A percentile compares a stretch with the other conserved stretches of the same genome.
These are phyloP conservation scores for Nezara viridula DNA, from an alignment of 2,888 invertebrate genomes.

Conservation along the genomic window DNA sequence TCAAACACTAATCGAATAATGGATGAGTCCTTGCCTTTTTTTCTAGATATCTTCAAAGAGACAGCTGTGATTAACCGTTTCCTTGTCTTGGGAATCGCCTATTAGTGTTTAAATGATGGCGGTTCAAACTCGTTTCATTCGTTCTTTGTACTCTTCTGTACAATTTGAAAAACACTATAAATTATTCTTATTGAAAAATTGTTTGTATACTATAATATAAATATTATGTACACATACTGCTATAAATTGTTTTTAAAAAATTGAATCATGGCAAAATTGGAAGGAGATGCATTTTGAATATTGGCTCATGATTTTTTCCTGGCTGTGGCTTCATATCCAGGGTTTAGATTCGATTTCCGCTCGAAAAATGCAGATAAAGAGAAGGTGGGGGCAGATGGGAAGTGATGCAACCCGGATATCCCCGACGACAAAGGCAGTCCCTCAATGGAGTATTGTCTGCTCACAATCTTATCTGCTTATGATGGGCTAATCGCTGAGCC, in stretches of 20 bases:
- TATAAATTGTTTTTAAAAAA: too few relatives aligned
- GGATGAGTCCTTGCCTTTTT: neutral
- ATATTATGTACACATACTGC: too few relatives aligned
- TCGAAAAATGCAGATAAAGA: neutral
- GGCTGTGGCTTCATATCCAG: neutral
- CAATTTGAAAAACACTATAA: neutral
- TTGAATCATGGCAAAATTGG: too few relatives aligned
- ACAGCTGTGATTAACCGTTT: constrained; percentile 16
- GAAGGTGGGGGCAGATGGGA: neutral
- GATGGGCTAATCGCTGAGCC: neutral
- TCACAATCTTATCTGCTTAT: constrained; percentile 20
- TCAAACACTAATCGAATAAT: neutral
- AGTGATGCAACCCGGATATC: constrained; percentile 48
- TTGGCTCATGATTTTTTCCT: too few relatives aligned
- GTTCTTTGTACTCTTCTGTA: neutral
- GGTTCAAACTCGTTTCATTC: constrained; percentile 12
- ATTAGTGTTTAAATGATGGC: neutral
- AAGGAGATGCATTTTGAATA: too few relatives aligned
- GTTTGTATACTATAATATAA: too few relatives aligned
- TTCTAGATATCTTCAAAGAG: neutral
- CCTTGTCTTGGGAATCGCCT: constrained; percentile 3
- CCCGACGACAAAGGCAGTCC: neutral
- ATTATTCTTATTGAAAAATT: neutral
- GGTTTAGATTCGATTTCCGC: neutral
- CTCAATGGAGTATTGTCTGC: constrained; percentile 15